Evolutionary conservation across 2,888 invertebrate species (phyloP).

Genomic region (Prostheceraeus crozeri): DNA sequence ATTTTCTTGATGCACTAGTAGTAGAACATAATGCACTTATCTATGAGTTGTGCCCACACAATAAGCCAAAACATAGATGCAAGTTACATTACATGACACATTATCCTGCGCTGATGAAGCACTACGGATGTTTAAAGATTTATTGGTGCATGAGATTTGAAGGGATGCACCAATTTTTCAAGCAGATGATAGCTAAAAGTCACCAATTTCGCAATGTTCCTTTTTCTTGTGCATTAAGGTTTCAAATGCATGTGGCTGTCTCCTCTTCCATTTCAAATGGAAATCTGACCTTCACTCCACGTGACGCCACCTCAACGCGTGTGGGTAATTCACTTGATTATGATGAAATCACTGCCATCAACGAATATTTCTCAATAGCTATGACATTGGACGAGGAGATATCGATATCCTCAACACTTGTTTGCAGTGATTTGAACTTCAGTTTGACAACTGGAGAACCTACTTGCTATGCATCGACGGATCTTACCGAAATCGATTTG

Average conservation of each 20-base stretch:
- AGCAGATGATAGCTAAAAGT: background rate
- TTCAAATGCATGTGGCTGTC: background rate
- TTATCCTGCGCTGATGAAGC: background rate
- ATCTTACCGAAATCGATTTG: no score
- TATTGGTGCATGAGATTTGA: conserved; percentile 22
- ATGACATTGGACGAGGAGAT: conserved; percentile 4
- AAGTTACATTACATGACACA: conserved; percentile 2
- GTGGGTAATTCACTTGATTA: no score
- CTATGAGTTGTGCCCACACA: conserved; percentile 3
- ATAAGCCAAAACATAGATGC: conserved; percentile 5
- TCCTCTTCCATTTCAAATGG: conserved; percentile 4
- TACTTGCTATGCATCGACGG: no score
- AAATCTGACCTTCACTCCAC: no score
- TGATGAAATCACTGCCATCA: conserved; percentile 15
- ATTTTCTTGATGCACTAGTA: conserved; percentile 14
- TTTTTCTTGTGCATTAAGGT: conserved; percentile 1
- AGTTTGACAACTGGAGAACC: no score
- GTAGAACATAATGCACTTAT: conserved; percentile 7
- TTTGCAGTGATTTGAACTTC: no score
- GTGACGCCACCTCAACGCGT: no score
- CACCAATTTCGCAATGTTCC: conserved; percentile 3
- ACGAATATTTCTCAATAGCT: background rate
- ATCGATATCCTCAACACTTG: no score
- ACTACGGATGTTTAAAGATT: background rate
- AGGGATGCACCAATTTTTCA: conserved; percentile 17